Conservation (phyloP, 2,888 invertebrate genomes). For the Pammene aurita region DNA sequence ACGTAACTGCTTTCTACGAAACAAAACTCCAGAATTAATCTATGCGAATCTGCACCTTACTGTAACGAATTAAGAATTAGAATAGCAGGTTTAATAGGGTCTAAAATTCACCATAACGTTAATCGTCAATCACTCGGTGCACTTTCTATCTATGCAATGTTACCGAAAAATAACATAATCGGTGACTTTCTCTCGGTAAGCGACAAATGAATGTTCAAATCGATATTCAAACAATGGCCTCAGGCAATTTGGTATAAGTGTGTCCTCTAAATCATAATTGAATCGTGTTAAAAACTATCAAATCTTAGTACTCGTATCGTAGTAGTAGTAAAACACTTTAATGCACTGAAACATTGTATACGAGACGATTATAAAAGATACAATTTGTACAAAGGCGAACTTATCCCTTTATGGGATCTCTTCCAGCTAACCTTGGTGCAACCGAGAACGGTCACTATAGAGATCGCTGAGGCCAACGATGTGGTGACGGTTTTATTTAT, state of each 20-base stretch:
- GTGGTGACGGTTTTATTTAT: too few relatives aligned
- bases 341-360: too few relatives aligned
- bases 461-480: too few relatives aligned
- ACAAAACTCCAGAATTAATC: constrained; percentile 42
- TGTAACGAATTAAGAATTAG: constrained; percentile 33
- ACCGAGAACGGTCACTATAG: too few relatives aligned
- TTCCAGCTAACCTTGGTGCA: too few relatives aligned
- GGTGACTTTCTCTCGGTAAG: constrained; percentile 45
- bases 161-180: constrained; percentile 53
- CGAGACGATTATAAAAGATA: too few relatives aligned
- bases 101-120: constrained; percentile 39
- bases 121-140: constrained; percentile 48
- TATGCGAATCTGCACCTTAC: constrained; percentile 44
- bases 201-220: constrained; percentile 41
- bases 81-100: constrained; percentile 20
- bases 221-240: constrained; percentile 1
- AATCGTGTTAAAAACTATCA: too few relatives aligned
- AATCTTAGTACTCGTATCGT: too few relatives aligned
- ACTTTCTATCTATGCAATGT: constrained; percentile 57
- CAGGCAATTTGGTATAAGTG: background rate
- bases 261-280: background rate
- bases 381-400: too few relatives aligned
- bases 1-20: constrained; percentile 47
- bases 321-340: too few relatives aligned
- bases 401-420: too few relatives aligned